A percentile compares a stretch with the other conserved stretches of the same genome.
These are phyloP conservation scores for Echinops telfairi DNA, from an alignment of 2,113 vertebrate species.

Conservation along the genomic window DNA sequence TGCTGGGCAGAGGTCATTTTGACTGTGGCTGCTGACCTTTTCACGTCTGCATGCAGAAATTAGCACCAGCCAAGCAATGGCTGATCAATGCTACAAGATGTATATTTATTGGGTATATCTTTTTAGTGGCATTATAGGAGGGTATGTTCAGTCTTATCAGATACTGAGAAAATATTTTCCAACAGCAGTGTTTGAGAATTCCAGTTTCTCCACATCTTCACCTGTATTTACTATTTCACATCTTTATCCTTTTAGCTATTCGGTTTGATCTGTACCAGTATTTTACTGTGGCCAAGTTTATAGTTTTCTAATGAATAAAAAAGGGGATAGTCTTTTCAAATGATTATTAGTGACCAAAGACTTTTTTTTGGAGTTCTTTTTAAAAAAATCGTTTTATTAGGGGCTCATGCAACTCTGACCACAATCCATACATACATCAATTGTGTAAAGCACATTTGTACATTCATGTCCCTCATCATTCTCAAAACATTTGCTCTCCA, in stretches of 20 bases:
- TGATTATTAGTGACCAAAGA: background rate
- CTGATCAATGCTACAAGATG: background rate
- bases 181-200: background rate
- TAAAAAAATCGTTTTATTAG: too few relatives aligned
- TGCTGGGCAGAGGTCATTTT: too few relatives aligned
- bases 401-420: too few relatives aligned
- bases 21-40: too few relatives aligned
- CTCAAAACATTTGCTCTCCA: too few relatives aligned
- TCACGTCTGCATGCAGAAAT: too few relatives aligned
- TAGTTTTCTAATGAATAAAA: background rate
- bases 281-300: too few relatives aligned
- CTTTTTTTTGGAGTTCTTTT: too few relatives aligned
- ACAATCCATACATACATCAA: too few relatives aligned
- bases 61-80: too few relatives aligned
- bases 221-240: background rate
- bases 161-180: background rate
- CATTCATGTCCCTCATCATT: too few relatives aligned
- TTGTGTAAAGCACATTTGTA: too few relatives aligned
- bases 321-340: background rate
- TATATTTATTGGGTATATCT: background rate
- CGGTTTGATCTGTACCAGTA: background rate
- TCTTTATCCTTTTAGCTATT: background rate
- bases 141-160: background rate
- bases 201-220: background rate
- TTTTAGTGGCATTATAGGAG: background rate